Conservation (phyloP, 2,888 invertebrate genomes). For the Anoplius nigerrimus region DNA sequence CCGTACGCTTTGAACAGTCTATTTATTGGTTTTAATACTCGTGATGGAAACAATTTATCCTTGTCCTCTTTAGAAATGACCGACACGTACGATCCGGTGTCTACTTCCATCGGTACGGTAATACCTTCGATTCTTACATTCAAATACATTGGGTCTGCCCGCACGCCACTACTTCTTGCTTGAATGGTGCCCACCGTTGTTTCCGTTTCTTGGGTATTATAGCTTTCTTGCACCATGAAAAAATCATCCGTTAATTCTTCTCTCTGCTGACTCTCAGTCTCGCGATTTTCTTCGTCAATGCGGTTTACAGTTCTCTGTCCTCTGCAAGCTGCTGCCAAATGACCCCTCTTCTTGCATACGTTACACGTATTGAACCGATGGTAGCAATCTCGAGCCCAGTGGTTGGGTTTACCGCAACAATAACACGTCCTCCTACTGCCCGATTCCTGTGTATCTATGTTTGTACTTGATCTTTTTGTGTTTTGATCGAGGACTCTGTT, state of each 20-base stretch:
- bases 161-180: neutral
- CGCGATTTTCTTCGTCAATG: neutral
- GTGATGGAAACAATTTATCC: constrained; percentile 30
- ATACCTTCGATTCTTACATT: constrained; percentile 31
- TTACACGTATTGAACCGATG: constrained; percentile 27
- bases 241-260: neutral
- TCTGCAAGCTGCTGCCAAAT: constrained; percentile 30
- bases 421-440: constrained; percentile 16
- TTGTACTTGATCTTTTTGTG: neutral
- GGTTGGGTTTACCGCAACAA: constrained; percentile 30
- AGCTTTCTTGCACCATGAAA: neutral
- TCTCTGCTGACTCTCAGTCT: neutral
- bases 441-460: constrained; percentile 3
- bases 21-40: neutral
- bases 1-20: constrained; percentile 40
- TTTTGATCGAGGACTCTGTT: neutral
- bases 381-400: constrained; percentile 26
- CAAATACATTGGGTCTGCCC: neutral
- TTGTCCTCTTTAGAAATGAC: constrained; percentile 41
- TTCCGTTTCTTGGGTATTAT: neutral
- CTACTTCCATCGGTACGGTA: constrained; percentile 42
- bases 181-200: neutral
- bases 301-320: neutral
- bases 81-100: constrained; percentile 44
- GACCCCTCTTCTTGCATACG: constrained; percentile 35